Percentiles rank a stretch among this genome's conserved stretches.
phyloP scores from a whole-genome alignment of 2,888 invertebrate species.

The Cacoxenus indagator region DNA sequence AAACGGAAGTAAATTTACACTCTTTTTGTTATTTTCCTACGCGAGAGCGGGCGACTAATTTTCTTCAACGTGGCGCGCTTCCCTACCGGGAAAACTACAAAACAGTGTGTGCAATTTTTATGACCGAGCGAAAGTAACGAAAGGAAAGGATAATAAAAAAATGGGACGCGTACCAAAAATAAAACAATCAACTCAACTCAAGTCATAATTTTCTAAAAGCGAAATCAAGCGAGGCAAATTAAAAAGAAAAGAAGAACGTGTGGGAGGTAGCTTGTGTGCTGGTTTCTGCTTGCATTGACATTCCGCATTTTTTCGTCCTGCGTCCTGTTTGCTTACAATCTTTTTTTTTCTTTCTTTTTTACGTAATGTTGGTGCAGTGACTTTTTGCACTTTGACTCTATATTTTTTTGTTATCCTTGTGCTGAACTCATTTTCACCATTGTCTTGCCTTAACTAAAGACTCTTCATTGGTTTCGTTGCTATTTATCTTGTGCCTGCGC shows the following conservation, averaged over 20 bases:
- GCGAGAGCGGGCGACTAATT: slow-evolving; percentile 53
- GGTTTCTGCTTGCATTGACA: neutral
- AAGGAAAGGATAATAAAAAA: slow-evolving; percentile 1
- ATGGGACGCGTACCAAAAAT: neutral
- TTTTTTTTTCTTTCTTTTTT: neutral
- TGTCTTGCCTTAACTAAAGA: neutral
- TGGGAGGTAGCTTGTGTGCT: neutral
- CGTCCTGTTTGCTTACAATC: neutral
- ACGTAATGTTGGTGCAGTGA: slow-evolving; percentile 31
- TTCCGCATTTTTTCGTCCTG: neutral
- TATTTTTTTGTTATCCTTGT: neutral
- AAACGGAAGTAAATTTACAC: slow-evolving; percentile 59
- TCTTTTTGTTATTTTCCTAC: slow-evolving; percentile 60
- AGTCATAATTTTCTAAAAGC: slow-evolving; percentile 11
- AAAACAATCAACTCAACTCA: neutral
- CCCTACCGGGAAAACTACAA: neutral
- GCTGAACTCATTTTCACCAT: neutral
- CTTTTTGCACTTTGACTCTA: slow-evolving; percentile 20
- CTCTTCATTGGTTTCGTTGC: slow-evolving; percentile 12
- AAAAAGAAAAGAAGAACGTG: neutral
- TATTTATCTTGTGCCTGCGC: neutral
- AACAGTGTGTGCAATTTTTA: slow-evolving; percentile 21
- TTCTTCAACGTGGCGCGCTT: slow-evolving; percentile 42
- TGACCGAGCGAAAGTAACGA: neutral
- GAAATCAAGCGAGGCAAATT: neutral